Evolutionary conservation across 53 echinoderm and acorn worm genomes (phyloP), one percentile per base, ranked within the genome.

Genomic region (Echinometra lucunter): DNA sequence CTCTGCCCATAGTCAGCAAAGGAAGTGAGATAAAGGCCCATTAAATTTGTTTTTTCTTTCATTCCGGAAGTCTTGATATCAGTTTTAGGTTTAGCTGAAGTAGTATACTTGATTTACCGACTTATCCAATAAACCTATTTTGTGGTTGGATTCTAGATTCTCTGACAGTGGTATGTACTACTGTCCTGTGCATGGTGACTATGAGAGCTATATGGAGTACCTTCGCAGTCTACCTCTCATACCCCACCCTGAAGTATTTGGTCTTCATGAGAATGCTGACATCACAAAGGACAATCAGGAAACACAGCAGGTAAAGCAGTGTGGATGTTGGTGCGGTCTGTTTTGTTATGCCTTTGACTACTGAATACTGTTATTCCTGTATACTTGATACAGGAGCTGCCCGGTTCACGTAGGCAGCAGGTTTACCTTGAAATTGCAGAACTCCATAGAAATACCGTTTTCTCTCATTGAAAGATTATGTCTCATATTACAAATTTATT

Each of bases 201-300:
- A 99, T 92, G 95, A 97, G 60, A 95, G 92, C 49, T 98, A 98
- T 85, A 87, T 99, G 66, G 98, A 99, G 25, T 99, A 99, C 87
- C 91, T 99, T 91, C 91, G 99, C 34, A 91, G 96, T 67, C 96
- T 98, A 18, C 99, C 99, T 70, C 96, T 97, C 91, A 99, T 98
- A 56, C 98, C 98, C 72, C 97, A 99, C 88, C 99, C 99, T n/a
- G 98, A 98, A 81, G 99, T 99, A 18, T 99, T 96, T 72, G 98
- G 98, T 69, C 98, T 99, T 66, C 99, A 99, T 92, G 99, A 99
- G 92, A 99, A 99, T 95, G 99, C 99, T 93, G 99, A 99, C 94
- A 99, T 99, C 96, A 99, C 99, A 25, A 99, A 99, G 95, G 99
- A 99, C 95, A 99, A 99, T 92, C 98, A 99, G 63, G 99, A 99